Base-by-base conservation (phyloP, 2,113 vertebrate species). In the Ageneiosus marmoratus region DNA sequence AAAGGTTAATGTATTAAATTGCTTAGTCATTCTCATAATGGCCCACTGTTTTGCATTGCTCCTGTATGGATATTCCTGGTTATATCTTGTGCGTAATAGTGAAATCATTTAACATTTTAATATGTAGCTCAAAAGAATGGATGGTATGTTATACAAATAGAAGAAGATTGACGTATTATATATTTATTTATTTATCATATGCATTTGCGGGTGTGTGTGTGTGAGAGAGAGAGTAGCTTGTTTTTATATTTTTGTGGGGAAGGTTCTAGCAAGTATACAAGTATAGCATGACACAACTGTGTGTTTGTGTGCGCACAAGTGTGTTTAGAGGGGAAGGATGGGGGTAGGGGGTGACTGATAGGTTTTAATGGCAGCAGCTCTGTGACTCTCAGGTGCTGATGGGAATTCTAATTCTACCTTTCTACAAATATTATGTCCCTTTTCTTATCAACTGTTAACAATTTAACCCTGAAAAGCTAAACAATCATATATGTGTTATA, bases 361-460 rank as follows among this genome's bases (percentile, higher is more conserved):
- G 90, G 63, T 89, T 92, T 92, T 93, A 93, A 94, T 94, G 92
- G 92, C 90, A 84, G 81, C 89, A 90, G 89, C 84, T 50, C 88
- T 86, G 86, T 91, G 90, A 92, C 88, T 88, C 88, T 92, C 91
- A 91, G 91, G 88, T 93, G 89, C 89, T 87, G 88, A 93, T 92
- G 88, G 88, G 92, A 93, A 92, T 90, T 84, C 85, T 87, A 87
- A 90, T 27, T 60, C n/a, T 60, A 29, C n/a, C 58, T 60, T 90
- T 93, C 89, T 90, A 88, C 90, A 91, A 93, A 91, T 90, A 91
- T 93, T 90, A 91, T 79, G 88, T 93, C 85, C 86, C 82, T 82
- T 85, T 92, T 92, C 86, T 90, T 91, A 89, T 86, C 89, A 92
- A 90, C 58, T 78, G 81, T 84, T 86, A 87, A 84, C 80, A 80